Evolutionary conservation across 2,113 vertebrate genomes (phyloP).

Genomic region (Chaetodon trifascialis): DNA sequence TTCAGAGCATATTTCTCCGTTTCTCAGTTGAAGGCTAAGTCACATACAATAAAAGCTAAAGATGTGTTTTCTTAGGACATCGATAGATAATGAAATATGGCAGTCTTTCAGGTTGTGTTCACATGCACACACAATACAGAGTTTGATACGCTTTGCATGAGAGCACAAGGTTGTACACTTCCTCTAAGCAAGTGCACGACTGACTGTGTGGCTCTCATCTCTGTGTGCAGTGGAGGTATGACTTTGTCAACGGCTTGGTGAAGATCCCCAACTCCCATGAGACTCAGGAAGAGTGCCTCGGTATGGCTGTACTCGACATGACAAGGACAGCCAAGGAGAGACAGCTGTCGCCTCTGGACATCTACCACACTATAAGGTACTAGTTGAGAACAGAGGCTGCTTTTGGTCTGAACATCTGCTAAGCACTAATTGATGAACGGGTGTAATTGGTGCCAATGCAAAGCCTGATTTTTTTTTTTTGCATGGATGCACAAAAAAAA

Average conservation of each 20-base stretch:
- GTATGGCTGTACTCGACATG: constrained; percentile 98
- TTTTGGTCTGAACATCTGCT: neutral
- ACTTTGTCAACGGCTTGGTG: constrained; percentile 92
- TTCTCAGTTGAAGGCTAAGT: neutral
- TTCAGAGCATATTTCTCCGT: neutral
- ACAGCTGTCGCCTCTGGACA: constrained; percentile 89
- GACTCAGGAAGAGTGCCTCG: constrained; percentile 97
- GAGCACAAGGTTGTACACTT: neutral
- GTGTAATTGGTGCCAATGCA: neutral
- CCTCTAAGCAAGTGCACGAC: neutral
- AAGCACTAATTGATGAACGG: neutral
- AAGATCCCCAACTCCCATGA: constrained; percentile 92
- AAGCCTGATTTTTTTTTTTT: neutral
- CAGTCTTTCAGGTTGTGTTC: too few species aligned
- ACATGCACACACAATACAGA: neutral
- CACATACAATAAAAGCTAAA: neutral
- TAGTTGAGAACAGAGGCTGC: neutral
- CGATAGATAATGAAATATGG: too few species aligned
- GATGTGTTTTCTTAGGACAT: neutral
- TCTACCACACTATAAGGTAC: constrained; percentile 94
- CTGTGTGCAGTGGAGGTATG: constrained; percentile 91
- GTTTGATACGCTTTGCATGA: neutral
- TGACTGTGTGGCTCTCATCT: neutral
- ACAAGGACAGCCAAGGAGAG: constrained; percentile 95
- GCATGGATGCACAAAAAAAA: too few species aligned